A percentile compares a stretch with the other conserved stretches of the same genome.
Conservation (phyloP, 2,113 vertebrate species). For the Microcebus jonahi region DNA sequence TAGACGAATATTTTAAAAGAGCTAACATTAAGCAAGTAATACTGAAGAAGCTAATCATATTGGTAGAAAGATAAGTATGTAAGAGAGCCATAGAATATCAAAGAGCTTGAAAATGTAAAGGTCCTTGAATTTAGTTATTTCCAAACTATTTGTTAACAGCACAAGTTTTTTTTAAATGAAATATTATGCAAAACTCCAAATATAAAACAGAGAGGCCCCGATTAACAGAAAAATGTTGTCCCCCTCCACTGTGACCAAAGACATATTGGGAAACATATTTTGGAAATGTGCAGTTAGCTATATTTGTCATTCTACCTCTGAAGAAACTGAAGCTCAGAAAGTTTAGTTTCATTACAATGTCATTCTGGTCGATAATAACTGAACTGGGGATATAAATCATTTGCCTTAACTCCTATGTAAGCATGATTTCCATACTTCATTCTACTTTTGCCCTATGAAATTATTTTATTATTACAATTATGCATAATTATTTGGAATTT, state of each 20-base stretch:
- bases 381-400: not conserved
- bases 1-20: constrained; percentile 1
- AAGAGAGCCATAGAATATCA: not conserved
- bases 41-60: not conserved
- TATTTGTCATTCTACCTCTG: not conserved
- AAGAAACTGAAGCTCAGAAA: not conserved
- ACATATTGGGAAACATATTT: not conserved
- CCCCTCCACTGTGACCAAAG: not conserved
- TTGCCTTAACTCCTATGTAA: not conserved
- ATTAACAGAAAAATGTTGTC: not conserved
- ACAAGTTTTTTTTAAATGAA: not conserved
- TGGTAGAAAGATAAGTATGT: not conserved
- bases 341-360: not conserved
- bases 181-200: not conserved
- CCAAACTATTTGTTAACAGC: not conserved
- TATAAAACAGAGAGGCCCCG: not conserved
- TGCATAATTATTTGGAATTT: not conserved
- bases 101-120: not conserved
- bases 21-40: not conserved
- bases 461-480: not conserved
- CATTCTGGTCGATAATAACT: not conserved
- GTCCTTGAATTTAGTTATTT: not conserved
- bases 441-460: not conserved
- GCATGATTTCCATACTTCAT: not conserved
- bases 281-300: not conserved